phyloP scores from a whole-genome alignment of 2,797 vertebrate species.

The Telmatherina bonti region DNA sequence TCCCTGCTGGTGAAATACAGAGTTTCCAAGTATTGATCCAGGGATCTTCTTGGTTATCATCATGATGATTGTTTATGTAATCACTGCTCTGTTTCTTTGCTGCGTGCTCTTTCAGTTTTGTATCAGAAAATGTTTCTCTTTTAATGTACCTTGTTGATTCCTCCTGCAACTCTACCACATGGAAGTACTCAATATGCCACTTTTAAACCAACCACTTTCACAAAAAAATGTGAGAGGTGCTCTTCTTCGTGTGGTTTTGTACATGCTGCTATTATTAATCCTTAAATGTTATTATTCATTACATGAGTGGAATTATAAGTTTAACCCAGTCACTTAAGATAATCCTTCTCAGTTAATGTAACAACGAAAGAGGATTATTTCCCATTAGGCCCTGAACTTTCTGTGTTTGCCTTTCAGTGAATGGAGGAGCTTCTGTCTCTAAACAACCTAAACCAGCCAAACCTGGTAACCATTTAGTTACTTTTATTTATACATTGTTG shows the following conservation, averaged over 20 bases:
- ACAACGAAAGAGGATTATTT: neutral
- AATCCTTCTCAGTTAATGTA: neutral
- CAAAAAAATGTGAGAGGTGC: neutral
- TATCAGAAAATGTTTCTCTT: neutral
- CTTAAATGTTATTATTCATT: neutral
- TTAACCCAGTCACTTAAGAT: conserved; percentile 12
- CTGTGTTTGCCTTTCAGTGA: conserved; percentile 50
- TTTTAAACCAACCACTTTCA: neutral
- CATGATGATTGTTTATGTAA: neutral
- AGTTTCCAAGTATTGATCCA: neutral
- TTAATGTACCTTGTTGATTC: neutral
- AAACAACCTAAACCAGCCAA: conserved; percentile 60
- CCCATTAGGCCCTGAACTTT: neutral
- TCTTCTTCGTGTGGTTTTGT: neutral
- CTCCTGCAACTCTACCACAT: neutral
- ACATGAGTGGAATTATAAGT: conserved; percentile 31
- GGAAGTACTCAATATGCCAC: neutral
- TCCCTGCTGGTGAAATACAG: conserved; percentile 31
- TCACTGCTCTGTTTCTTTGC: conserved; percentile 7
- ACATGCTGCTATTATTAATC: conserved; percentile 2
- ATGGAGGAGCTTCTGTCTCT: conserved; percentile 26
- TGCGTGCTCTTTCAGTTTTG: conserved; percentile 25
- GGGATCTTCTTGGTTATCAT: neutral
- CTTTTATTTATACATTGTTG: neutral
- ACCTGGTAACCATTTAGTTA: conserved; percentile 58